Evolutionary conservation across 2,113 vertebrate species (phyloP).

Genomic region (Chaetorhynchus papuensis): DNA sequence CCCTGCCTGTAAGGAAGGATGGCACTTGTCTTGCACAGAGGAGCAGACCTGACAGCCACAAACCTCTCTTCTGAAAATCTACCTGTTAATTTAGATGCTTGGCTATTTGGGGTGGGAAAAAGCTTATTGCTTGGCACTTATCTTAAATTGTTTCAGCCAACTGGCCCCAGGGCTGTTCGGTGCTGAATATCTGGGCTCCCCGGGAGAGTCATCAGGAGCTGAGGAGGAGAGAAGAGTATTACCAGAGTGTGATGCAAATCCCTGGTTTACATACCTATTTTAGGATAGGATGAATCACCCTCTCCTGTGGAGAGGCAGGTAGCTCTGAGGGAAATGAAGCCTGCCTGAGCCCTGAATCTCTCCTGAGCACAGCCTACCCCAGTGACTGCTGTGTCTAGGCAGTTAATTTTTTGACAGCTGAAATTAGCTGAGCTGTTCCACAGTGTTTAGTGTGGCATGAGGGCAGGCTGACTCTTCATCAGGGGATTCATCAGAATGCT

Average conservation of each 20-base stretch:
- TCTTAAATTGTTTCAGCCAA: not conserved
- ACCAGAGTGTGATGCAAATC: not conserved
- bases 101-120: not conserved
- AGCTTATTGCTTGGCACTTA: not conserved
- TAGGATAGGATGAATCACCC: not conserved
- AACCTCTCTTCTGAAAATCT: not conserved
- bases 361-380: not conserved
- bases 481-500: not conserved
- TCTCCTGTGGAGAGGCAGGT: not conserved
- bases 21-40: not conserved
- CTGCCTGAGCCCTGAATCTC: not conserved
- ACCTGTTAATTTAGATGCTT: rapidly evolving
- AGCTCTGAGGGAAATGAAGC: not conserved
- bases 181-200: not conserved
- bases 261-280: not conserved
- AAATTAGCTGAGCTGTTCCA: constrained; percentile 15
- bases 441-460: not conserved
- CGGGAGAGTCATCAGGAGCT: not conserved
- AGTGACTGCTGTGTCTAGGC: not conserved
- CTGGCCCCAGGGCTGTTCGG: not conserved
- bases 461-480: not conserved
- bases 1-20: not conserved
- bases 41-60: not conserved
- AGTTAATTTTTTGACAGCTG: constrained; percentile 21
- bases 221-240: not conserved